Evolutionary conservation across 2,888 invertebrate species (phyloP).

Genomic region (Ectropis crepuscularia): DNA sequence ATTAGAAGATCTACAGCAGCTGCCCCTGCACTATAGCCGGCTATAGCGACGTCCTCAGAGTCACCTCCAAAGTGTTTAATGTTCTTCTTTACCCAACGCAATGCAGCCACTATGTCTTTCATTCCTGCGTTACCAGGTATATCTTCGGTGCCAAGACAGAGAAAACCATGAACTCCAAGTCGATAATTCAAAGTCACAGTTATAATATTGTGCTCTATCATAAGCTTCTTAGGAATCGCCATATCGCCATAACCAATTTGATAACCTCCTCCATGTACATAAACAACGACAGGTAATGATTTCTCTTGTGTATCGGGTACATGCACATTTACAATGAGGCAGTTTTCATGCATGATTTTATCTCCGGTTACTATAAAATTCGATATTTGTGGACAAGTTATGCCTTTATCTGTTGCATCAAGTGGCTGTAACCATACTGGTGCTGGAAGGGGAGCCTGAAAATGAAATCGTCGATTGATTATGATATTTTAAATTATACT

Average conservation of each 20-base stretch:
- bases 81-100: constrained; percentile 59
- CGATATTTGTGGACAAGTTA: no score
- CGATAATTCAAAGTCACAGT: constrained; percentile 12
- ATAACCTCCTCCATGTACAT: constrained; percentile 54
- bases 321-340: constrained; percentile 63
- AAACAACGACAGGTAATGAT: constrained; percentile 50
- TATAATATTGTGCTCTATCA: constrained; percentile 25
- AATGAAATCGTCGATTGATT: constrained; percentile 7
- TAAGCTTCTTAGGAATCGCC: constrained; percentile 36
- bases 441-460: constrained; percentile 56
- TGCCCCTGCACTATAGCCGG: constrained; percentile 59
- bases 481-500: no score
- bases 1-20: constrained; percentile 54
- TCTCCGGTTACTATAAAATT: not conserved
- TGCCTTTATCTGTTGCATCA: constrained; percentile 45
- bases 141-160: constrained; percentile 61
- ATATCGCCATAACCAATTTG: constrained; percentile 41
- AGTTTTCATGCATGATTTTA: constrained; percentile 52
- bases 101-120: constrained; percentile 63
- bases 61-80: constrained; percentile 59
- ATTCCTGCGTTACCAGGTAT: constrained; percentile 66
- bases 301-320: constrained; percentile 56
- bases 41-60: constrained; percentile 56
- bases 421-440: constrained; percentile 48
- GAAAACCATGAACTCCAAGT: constrained; percentile 50